phyloP scores from a whole-genome alignment of 2,113 vertebrate genomes.

The Cyanistes caeruleus region DNA sequence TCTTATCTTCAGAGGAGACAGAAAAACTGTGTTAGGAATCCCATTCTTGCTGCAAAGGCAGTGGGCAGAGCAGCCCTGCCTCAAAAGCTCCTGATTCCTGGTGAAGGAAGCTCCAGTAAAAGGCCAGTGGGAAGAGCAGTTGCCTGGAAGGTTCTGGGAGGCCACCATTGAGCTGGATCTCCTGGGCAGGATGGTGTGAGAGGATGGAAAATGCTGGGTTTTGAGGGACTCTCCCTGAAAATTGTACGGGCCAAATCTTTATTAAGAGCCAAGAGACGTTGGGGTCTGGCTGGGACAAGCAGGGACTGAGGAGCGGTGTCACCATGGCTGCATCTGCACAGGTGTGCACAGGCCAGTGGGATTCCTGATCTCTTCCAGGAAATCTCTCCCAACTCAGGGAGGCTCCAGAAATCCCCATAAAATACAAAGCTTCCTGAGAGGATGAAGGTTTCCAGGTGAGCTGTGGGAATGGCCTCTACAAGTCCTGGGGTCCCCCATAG shows the following conservation, averaged over 20 bases:
- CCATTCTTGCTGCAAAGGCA: background rate
- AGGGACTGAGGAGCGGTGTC: rapidly evolving
- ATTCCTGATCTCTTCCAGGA: background rate
- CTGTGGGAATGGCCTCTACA: background rate
- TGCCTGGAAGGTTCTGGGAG: background rate
- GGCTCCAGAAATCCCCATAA: background rate
- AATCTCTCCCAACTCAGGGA: background rate
- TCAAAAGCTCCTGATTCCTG: background rate
- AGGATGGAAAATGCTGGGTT: background rate
- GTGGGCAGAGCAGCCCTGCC: background rate
- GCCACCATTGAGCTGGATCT: background rate
- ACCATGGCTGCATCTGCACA: background rate
- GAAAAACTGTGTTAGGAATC: background rate
- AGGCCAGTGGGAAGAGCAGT: background rate
- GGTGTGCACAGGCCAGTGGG: background rate
- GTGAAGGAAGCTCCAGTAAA: background rate
- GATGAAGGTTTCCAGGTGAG: conserved; percentile 57
- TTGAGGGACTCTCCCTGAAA: background rate
- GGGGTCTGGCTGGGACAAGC: background rate
- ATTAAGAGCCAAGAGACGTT: background rate
- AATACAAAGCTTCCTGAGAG: background rate
- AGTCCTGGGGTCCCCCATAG: background rate
- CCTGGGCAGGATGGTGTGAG: background rate
- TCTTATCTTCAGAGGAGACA: conserved; percentile 84
- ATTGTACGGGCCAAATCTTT: background rate